Evolutionary conservation across 2,888 invertebrate species (phyloP).

Genomic region (Caradrina kadenii): DNA sequence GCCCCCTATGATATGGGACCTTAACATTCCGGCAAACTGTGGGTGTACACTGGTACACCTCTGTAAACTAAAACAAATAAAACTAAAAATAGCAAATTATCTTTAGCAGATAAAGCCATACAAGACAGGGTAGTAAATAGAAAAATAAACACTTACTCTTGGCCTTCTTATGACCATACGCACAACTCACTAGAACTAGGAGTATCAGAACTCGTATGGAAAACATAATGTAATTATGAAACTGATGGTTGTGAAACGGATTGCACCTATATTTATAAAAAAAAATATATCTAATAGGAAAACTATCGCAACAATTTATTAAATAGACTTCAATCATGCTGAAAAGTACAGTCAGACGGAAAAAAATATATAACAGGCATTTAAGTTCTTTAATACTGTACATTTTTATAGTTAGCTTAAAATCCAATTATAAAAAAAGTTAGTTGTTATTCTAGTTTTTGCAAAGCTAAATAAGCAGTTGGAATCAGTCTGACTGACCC

Average conservation of each 20-base stretch:
- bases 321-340: not conserved
- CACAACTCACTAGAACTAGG: constrained; percentile 22
- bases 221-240: constrained; percentile 26
- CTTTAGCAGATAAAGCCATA: too few species aligned
- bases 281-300: constrained; percentile 34
- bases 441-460: too few species aligned
- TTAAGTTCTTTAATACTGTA: too few species aligned
- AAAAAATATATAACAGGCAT: not conserved
- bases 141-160: constrained; percentile 35
- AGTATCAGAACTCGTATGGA: constrained; percentile 26
- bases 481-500: too few species aligned
- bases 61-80: too few species aligned
- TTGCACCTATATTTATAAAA: constrained; percentile 28
- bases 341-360: constrained; percentile 24
- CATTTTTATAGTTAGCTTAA: too few species aligned
- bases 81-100: too few species aligned
- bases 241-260: not conserved
- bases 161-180: constrained; percentile 3
- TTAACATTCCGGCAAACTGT: too few species aligned
- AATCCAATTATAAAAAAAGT: too few species aligned
- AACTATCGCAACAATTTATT: constrained; percentile 18
- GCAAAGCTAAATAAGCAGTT: too few species aligned
- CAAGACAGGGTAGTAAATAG: not conserved
- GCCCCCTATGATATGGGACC: too few species aligned
- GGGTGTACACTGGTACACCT: too few species aligned